phyloP scores from a whole-genome alignment of 2,888 invertebrate genomes.

The Tiphia femorata region DNA sequence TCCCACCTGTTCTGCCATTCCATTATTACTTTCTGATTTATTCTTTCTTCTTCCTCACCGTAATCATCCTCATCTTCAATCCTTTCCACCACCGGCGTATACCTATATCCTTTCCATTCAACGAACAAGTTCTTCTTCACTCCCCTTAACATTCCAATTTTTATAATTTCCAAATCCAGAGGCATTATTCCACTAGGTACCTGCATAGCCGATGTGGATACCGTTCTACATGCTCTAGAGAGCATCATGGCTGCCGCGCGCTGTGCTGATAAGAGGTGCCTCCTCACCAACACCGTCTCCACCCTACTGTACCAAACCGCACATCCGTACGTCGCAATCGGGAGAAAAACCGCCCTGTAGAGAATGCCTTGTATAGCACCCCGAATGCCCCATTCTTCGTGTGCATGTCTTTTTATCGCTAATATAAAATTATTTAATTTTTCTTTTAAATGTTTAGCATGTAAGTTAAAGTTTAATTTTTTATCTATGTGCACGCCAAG shows the following conservation, averaged over 20 bases:
- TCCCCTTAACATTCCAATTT: not conserved
- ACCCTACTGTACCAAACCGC: slow-evolving; percentile 2
- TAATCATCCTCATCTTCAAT: too few relatives aligned
- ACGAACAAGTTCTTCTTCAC: not conserved
- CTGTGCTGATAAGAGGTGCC: slow-evolving; percentile 9
- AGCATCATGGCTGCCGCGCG: not conserved
- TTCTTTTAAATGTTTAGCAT: not conserved
- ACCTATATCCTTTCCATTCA: not conserved
- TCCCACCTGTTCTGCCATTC: slow-evolving; percentile 6
- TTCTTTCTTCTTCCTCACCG: not conserved
- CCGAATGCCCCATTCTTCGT: slow-evolving; percentile 16
- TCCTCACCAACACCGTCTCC: not conserved
- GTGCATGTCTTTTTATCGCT: slow-evolving; percentile 1
- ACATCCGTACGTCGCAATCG: slow-evolving; percentile 10
- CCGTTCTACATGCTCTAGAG: not conserved
- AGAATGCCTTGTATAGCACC: not conserved
- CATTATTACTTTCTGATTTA: not conserved
- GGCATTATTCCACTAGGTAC: not conserved
- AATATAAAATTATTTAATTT: not conserved
- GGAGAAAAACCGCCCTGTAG: slow-evolving; percentile 2
- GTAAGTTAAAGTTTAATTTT: slow-evolving; percentile 5
- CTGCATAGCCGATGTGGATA: slow-evolving; percentile 10
- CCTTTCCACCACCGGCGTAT: not conserved
- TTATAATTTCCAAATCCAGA: not conserved
- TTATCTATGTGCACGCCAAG: slow-evolving; percentile 9